Evolutionary conservation across 2,888 invertebrate genomes (phyloP), one percentile per base, ranked within the genome.

Genomic region (Drosophila demipolita): DNA sequence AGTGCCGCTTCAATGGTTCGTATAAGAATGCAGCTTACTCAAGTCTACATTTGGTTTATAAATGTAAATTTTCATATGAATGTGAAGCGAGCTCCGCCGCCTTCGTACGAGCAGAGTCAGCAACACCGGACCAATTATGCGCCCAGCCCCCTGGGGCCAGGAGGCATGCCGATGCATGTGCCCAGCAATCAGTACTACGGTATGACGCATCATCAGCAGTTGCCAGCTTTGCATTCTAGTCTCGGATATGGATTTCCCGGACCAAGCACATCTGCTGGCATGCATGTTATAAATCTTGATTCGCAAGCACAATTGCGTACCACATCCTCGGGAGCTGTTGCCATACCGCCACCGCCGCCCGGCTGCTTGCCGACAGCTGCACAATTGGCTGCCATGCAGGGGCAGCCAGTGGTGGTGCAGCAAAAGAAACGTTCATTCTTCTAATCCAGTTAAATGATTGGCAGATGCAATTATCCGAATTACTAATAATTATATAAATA

Each of bases 291-390:
- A 3, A 71, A 73, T 36, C 38, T 91, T 33, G 83, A 90, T 61
- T 55, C 91, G n/a, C 90, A 91, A 6, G 91, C 91, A 5, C 75
- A 86, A 35, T n/a, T 91, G 61, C 80, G 86, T 5, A 89, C 85
- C 2, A 85, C 84, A 50, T 35, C 78, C 0, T 59, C 83, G 7
- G 93, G 92, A 6, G 84, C 91, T 7, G 83, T 93, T 42, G 82
- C 80, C 12, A 86, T 93, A 50, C 93, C 93, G 8, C 93, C 93
- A 36, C 93, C 93, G 9, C 93, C 93, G 3, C 93, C 93, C 1
- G 93, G 93, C 0, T 93, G 88, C 73, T 75, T 90, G 42, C 92
- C 93, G 4, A 93, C 92, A 2, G 87, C 93, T 0, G 93, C 91
- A 9, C 93, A 93, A 71, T 69, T 92, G 54, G 93, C 93, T 1